A percentile compares a stretch with the other conserved stretches of the same genome.
These are phyloP conservation scores for Ichneumon xanthorius DNA, from an alignment of 2,888 invertebrate species.

Conservation along the genomic window DNA sequence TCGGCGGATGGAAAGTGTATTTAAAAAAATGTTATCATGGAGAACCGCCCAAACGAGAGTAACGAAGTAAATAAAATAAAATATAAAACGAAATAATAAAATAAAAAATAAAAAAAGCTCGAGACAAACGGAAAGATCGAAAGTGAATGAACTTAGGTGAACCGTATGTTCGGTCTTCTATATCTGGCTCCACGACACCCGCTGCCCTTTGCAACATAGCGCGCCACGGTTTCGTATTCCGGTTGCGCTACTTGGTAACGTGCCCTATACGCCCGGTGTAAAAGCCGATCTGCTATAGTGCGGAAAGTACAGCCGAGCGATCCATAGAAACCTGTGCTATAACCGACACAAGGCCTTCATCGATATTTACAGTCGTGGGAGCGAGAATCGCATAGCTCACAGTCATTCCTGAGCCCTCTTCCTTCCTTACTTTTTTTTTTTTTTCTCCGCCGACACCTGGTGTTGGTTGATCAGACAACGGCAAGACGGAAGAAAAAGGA, in stretches of 20 bases:
- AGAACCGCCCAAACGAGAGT: too few species aligned
- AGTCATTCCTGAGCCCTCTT: constrained; percentile 10
- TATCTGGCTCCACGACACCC: constrained; percentile 54
- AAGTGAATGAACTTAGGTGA: constrained; percentile 63
- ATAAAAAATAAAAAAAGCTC: neutral
- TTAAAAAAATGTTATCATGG: too few species aligned
- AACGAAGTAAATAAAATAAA: neutral
- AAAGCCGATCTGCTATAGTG: constrained; percentile 3
- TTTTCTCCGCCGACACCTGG: constrained; percentile 19
- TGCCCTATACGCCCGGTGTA: constrained; percentile 10
- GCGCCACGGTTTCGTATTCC: constrained; percentile 53
- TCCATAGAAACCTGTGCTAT: constrained; percentile 57
- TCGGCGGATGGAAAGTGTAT: too few species aligned
- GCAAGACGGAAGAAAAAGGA: constrained; percentile 10
- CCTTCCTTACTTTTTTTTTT: constrained; percentile 24
- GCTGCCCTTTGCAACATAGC: constrained; percentile 60
- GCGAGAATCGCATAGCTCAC: constrained; percentile 47
- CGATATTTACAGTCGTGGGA: constrained; percentile 64
- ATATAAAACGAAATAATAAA: neutral
- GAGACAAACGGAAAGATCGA: neutral
- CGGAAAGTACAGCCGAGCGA: constrained; percentile 16
- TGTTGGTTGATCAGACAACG: constrained; percentile 5
- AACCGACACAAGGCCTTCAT: constrained; percentile 63
- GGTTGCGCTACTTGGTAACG: constrained; percentile 38
- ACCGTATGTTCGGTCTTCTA: constrained; percentile 57